phyloP scores from a whole-genome alignment of 2,113 vertebrate genomes.

The Neodon shergylaensis region DNA sequence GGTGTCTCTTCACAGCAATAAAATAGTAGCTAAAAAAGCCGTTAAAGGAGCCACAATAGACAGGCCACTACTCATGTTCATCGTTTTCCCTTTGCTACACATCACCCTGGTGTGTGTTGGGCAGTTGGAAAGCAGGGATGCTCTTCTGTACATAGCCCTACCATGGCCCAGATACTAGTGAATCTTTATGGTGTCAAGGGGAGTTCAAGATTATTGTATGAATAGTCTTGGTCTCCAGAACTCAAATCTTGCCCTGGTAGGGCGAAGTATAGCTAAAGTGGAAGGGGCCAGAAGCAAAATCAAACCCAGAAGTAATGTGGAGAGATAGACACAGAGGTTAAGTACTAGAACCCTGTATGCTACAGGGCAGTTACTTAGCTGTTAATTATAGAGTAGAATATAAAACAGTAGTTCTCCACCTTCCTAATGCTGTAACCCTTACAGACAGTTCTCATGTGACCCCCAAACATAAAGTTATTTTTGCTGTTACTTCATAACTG shows the following conservation, averaged over 20 bases:
- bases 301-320: background rate
- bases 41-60: conserved; percentile 1
- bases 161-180: background rate
- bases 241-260: background rate
- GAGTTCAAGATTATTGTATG: conserved; percentile 12
- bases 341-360: background rate
- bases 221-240: background rate
- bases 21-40: background rate
- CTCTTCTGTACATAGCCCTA: background rate
- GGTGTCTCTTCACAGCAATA: background rate
- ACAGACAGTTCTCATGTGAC: background rate
- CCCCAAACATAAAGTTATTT: background rate
- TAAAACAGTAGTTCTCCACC: background rate
- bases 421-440: background rate
- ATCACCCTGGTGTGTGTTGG: background rate
- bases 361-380: background rate
- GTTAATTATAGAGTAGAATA: background rate
- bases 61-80: background rate
- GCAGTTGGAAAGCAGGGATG: background rate
- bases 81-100: background rate
- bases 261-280: background rate
- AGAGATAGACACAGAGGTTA: background rate
- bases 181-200: background rate
- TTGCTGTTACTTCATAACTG: background rate
- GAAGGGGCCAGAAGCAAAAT: conserved; percentile 2